Percentiles rank a stretch among this genome's conserved stretches.
These are phyloP conservation scores for Chaunax sp. DNA, from an alignment of 2,797 vertebrate genomes.

Conservation along the genomic window DNA sequence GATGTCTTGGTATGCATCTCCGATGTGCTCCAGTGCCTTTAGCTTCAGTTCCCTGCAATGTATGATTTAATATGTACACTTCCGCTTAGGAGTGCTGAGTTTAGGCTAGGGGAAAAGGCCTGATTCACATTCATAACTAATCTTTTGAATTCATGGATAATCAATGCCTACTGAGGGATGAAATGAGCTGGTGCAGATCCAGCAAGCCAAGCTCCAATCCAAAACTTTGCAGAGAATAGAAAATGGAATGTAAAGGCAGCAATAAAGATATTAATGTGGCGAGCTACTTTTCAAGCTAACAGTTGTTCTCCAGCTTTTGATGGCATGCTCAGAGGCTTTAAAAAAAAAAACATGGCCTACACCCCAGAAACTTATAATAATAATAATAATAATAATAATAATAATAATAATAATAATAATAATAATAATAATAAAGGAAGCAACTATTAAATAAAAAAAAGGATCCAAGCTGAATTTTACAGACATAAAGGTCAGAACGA, in stretches of 20 bases:
- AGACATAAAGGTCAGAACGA: too few relatives aligned
- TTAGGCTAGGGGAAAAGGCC: conserved; percentile 62
- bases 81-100: conserved; percentile 56
- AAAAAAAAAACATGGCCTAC: too few relatives aligned
- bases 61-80: conserved; percentile 72
- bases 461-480: too few relatives aligned
- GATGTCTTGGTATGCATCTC: conserved; percentile 46
- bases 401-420: too few relatives aligned
- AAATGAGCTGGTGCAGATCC: conserved; percentile 78
- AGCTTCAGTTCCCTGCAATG: conserved; percentile 62
- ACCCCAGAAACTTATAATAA: too few relatives aligned
- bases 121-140: conserved; percentile 82
- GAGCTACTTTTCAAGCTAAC: conserved; percentile 43
- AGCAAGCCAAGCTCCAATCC: conserved; percentile 69
- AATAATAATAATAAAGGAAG: too few relatives aligned
- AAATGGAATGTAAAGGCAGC: conserved; percentile 35
- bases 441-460: too few relatives aligned
- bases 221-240: conserved; percentile 70
- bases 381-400: too few relatives aligned
- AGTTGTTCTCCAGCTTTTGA: too few relatives aligned
- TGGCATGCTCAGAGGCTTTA: too few relatives aligned
- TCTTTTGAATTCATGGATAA: conserved; percentile 83
- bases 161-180: conserved; percentile 83
- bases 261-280: conserved; percentile 44
- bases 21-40: conserved; percentile 30